Conservation (phyloP, 2,888 invertebrate genomes). For the Acanthacorydalis orientalis region DNA sequence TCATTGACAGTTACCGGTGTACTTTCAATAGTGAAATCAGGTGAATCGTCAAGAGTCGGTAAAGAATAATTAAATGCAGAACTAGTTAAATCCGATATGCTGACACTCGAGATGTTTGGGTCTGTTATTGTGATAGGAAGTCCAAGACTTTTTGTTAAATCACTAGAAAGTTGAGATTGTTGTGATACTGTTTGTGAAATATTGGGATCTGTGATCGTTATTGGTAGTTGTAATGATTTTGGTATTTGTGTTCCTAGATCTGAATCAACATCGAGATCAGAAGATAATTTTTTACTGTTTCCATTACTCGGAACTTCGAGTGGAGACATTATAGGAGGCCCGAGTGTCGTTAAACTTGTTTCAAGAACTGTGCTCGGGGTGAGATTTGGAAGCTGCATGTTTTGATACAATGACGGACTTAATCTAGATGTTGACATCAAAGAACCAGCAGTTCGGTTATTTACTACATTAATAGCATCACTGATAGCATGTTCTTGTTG, state of each 20-base stretch:
- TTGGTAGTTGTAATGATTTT: slow-evolving; percentile 54
- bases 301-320: slow-evolving; percentile 47
- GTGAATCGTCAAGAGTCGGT: slow-evolving; percentile 20
- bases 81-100: slow-evolving; percentile 17
- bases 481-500: slow-evolving; percentile 30
- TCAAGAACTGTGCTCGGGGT: slow-evolving; percentile 47
- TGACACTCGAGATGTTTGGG: slow-evolving; percentile 37
- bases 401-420: slow-evolving; percentile 40
- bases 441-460: slow-evolving; percentile 23
- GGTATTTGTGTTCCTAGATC: slow-evolving; percentile 29
- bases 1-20: slow-evolving; percentile 20
- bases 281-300: slow-evolving; percentile 23
- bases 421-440: slow-evolving; percentile 30
- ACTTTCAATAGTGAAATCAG: slow-evolving; percentile 4
- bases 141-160: slow-evolving; percentile 31
- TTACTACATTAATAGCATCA: slow-evolving; percentile 18
- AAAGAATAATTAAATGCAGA: slow-evolving; percentile 22
- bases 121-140: slow-evolving; percentile 55
- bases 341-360: slow-evolving; percentile 56
- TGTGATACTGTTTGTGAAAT: slow-evolving; percentile 38
- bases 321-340: slow-evolving; percentile 69
- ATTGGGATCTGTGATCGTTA: slow-evolving; percentile 59
- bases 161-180: slow-evolving; percentile 19
- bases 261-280: slow-evolving; percentile 21
- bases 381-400: slow-evolving; percentile 31